Conservation (phyloP, 2,797 vertebrate species). For the Sebastes wilsoni region DNA sequence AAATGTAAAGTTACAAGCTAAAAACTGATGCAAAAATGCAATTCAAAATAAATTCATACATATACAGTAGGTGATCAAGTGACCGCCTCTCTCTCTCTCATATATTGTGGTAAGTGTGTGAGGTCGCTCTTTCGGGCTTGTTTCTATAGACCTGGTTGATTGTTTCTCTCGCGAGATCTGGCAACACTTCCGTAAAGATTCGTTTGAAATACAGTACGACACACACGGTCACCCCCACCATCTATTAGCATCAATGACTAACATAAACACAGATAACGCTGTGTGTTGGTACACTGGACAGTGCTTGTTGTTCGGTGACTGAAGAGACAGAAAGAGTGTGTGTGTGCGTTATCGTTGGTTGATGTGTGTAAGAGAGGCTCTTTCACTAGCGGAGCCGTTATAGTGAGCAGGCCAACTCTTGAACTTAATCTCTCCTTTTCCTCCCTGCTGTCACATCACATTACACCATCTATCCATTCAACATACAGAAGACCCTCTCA, state of each 20-base stretch:
- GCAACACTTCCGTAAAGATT: too few species aligned
- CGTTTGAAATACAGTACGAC: not conserved
- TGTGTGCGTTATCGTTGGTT: not conserved
- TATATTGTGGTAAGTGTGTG: too few species aligned
- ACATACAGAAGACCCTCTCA: not conserved
- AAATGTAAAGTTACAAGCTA: too few species aligned
- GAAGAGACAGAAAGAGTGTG: not conserved
- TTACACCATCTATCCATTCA: conserved; percentile 52
- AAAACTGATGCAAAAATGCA: too few species aligned
- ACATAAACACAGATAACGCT: not conserved
- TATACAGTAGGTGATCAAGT: too few species aligned
- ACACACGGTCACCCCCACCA: not conserved
- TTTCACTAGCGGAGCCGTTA: conserved; percentile 28
- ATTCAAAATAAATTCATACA: too few species aligned
- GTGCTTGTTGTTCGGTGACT: conserved; percentile 2
- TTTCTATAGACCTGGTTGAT: too few species aligned
- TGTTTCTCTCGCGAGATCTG: too few species aligned
- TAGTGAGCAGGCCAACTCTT: conserved; percentile 43
- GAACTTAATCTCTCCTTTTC: conserved; percentile 59
- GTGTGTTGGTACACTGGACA: not conserved
- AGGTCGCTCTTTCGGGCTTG: too few species aligned
- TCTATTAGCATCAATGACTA: not conserved
- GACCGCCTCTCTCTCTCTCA: too few species aligned
- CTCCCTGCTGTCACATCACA: conserved; percentile 41
- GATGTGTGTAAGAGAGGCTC: conserved; percentile 6